phyloP scores from a whole-genome alignment of 1,140 invertebrate species.

The Manduca sexta region DNA sequence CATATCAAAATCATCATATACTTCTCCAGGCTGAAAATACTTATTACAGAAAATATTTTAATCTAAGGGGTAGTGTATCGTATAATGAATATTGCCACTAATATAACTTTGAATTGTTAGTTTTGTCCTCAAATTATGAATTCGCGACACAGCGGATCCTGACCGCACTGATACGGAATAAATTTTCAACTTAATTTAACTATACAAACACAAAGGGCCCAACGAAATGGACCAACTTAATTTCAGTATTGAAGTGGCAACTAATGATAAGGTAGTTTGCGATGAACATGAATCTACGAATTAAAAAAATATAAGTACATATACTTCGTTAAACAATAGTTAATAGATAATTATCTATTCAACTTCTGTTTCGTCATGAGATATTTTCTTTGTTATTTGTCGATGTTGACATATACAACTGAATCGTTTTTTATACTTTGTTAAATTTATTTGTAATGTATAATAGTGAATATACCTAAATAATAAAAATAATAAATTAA shows the following conservation, averaged over 20 bases:
- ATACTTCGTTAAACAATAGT: no score
- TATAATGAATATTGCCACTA: no score
- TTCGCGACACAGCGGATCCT: slow-evolving; percentile 51
- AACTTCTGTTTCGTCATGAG: no score
- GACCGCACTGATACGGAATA: slow-evolving; percentile 63
- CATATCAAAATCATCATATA: no score
- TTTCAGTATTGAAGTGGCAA: slow-evolving; percentile 63
- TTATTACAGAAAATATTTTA: no score
- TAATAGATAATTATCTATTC: no score
- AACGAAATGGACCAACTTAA: slow-evolving; percentile 55
- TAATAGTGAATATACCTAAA: background rate
- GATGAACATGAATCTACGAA: background rate
- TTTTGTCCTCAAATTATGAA: slow-evolving; percentile 50
- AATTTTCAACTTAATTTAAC: slow-evolving; percentile 73
- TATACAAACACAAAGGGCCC: slow-evolving; percentile 63
- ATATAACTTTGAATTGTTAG: slow-evolving; percentile 10
- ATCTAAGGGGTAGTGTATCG: no score
- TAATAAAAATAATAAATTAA: background rate
- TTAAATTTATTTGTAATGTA: no score
- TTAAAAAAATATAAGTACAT: background rate
- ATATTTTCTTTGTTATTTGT: no score
- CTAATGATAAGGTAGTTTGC: slow-evolving; percentile 58
- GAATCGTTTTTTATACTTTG: no score
- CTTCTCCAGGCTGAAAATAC: no score
- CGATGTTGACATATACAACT: no score